Evolutionary conservation across 2,113 vertebrate species (phyloP).

Genomic region (Trematocara zebra): DNA sequence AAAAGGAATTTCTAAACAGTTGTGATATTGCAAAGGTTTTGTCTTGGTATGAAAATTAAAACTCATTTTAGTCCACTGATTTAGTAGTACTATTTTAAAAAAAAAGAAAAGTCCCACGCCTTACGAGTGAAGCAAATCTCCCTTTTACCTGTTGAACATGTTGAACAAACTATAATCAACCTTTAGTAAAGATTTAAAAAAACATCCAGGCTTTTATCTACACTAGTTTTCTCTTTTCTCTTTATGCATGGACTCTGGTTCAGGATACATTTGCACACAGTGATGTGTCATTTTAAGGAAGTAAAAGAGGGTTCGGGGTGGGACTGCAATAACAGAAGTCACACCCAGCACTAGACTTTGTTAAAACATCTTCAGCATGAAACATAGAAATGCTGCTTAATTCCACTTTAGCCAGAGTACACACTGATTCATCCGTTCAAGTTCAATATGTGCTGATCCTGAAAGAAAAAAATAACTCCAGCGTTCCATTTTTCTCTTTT

Average conservation of each 20-base stretch:
- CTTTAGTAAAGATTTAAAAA: not conserved
- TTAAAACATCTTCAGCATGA: not conserved
- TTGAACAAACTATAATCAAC: not conserved
- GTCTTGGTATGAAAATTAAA: not conserved
- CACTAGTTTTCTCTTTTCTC: not conserved
- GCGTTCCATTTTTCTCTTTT: not conserved
- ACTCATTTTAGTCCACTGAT: not conserved
- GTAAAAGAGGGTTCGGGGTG: not conserved
- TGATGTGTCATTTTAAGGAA: not conserved
- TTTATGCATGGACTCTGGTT: not conserved
- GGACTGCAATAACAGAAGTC: not conserved
- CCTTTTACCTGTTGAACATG: not conserved
- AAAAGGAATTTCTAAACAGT: not conserved
- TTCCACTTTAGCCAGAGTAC: not conserved
- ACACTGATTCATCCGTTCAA: not conserved
- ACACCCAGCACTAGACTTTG: not conserved
- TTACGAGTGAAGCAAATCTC: not conserved
- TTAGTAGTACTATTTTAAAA: not conserved
- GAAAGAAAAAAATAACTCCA: not conserved
- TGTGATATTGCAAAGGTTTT: not conserved
- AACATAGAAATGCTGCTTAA: not conserved
- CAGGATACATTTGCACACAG: not conserved
- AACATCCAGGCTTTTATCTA: not conserved
- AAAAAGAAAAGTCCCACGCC: accelerated
- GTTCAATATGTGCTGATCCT: conserved; percentile 10